phyloP scores from a whole-genome alignment of 2,113 vertebrate species.

The Calidris pygmaea region DNA sequence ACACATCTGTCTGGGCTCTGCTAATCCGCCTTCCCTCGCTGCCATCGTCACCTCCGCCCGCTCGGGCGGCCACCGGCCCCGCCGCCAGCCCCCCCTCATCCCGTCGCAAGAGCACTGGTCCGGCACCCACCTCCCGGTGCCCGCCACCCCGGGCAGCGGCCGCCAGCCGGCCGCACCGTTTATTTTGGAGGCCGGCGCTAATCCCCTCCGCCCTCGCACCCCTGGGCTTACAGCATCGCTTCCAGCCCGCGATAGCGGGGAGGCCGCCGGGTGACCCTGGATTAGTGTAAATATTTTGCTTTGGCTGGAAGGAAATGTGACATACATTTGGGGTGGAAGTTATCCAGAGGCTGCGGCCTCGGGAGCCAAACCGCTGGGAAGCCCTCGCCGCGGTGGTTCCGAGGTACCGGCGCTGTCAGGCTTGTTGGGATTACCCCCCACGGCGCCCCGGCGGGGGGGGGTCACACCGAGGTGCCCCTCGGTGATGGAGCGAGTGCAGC shows the following conservation, averaged over 20 bases:
- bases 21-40: background rate
- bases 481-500: background rate
- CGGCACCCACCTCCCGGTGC: background rate
- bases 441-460: fast-evolving
- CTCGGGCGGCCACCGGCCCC: background rate
- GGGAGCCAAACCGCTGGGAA: conserved; percentile 1
- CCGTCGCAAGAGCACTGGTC: fast-evolving
- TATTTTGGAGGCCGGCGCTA: background rate
- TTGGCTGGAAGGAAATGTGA: conserved; percentile 64
- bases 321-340: conserved; percentile 58
- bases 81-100: background rate
- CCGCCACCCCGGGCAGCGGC: background rate
- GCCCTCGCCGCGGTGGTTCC: background rate
- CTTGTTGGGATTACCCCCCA: background rate
- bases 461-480: background rate
- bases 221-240: background rate
- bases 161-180: background rate
- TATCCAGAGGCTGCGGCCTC: conserved; percentile 56
- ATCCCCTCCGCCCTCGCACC: background rate
- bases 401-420: background rate
- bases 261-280: conserved; percentile 51
- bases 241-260: conserved; percentile 31
- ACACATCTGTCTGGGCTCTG: fast-evolving
- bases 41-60: background rate
- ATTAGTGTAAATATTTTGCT: conserved; percentile 72